A percentile compares a stretch with the other conserved stretches of the same genome.
Evolutionary conservation across 1,140 invertebrate genomes (phyloP).

Genomic region (Drosophila orena): DNA sequence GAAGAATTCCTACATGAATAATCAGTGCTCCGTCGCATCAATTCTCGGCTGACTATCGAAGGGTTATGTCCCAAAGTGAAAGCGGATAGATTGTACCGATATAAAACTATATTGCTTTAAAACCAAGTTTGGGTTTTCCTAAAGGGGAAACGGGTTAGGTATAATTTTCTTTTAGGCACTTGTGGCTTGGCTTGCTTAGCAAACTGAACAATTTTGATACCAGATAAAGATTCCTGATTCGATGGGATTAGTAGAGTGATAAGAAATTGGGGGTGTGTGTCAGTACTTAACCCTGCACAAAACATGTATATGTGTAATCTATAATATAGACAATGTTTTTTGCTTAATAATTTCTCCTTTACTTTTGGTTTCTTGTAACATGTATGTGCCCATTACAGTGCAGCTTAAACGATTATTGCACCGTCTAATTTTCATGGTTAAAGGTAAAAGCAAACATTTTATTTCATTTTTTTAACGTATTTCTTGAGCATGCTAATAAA

Average conservation of each 20-base stretch:
- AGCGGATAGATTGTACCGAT: slow-evolving; percentile 30
- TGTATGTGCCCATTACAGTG: slow-evolving; percentile 30
- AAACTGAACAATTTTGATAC: slow-evolving; percentile 30
- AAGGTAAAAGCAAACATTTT: not conserved
- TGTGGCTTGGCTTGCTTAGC: slow-evolving; percentile 58
- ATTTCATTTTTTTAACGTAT: slow-evolving; percentile 6
- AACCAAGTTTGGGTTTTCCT: slow-evolving; percentile 3
- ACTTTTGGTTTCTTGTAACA: slow-evolving; percentile 51
- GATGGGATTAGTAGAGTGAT: not conserved
- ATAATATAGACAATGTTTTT: slow-evolving; percentile 15
- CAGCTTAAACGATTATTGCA: not conserved
- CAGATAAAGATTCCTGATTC: not conserved
- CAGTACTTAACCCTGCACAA: slow-evolving; percentile 64
- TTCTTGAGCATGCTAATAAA: slow-evolving; percentile 1
- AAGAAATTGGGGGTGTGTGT: slow-evolving; percentile 11
- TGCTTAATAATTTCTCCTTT: slow-evolving; percentile 5
- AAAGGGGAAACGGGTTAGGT: not conserved
- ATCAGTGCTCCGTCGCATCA: slow-evolving; percentile 24
- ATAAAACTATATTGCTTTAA: slow-evolving; percentile 1
- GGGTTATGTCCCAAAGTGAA: slow-evolving; percentile 39
- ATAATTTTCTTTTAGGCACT: slow-evolving; percentile 42
- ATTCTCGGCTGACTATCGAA: slow-evolving; percentile 10
- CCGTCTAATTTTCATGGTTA: not conserved
- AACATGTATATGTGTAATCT: slow-evolving; percentile 2
- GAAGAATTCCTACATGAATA: slow-evolving; percentile 9